phyloP scores from a whole-genome alignment of 2,888 invertebrate genomes.

The Cinara cedri region DNA sequence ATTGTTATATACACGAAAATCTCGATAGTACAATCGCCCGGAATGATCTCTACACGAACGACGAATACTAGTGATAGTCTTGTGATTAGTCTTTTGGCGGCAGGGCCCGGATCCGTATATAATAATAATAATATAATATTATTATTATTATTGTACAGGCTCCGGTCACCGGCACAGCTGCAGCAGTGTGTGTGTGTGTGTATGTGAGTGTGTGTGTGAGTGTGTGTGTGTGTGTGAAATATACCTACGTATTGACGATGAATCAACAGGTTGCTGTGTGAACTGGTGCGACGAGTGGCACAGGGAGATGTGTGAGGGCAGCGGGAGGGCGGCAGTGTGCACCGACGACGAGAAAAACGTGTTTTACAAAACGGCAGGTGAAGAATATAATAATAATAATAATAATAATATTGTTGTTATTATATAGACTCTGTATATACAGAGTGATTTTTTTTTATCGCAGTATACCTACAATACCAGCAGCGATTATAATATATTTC shows the following conservation, averaged over 20 bases:
- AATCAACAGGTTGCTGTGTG: constrained; percentile 40
- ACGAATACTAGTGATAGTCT: neutral
- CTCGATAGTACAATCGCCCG: constrained; percentile 9
- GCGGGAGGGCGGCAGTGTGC: neutral
- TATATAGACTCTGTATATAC: no score
- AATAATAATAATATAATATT: neutral
- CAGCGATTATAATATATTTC: no score
- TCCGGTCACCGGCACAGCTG: neutral
- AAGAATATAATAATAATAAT: neutral
- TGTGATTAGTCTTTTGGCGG: neutral
- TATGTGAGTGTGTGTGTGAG: neutral
- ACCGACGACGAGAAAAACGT: constrained; percentile 26
- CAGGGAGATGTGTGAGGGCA: neutral
- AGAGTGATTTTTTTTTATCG: no score
- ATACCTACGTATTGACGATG: constrained; percentile 8
- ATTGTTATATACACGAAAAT: neutral
- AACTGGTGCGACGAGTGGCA: neutral
- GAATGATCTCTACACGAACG: neutral
- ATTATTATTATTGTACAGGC: no score
- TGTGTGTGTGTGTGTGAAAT: neutral
- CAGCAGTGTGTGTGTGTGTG: neutral
- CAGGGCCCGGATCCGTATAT: neutral
- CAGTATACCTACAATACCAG: no score
- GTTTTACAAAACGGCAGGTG: constrained; percentile 51
- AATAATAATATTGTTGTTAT: neutral